Base-by-base conservation (phyloP, 2,888 invertebrate species). In the Eurois occulta region DNA sequence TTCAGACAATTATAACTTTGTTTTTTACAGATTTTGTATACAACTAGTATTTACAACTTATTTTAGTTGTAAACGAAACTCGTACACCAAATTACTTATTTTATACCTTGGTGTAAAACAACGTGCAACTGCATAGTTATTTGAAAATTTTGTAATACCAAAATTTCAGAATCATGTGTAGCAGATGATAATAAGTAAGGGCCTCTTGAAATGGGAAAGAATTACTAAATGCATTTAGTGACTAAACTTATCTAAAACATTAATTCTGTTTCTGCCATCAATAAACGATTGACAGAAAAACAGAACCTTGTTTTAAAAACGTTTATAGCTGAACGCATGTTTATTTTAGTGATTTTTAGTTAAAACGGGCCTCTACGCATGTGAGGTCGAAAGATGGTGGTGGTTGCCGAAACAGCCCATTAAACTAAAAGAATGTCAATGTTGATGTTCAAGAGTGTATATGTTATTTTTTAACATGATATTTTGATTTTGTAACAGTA, bases 401-500 rank as follows among this genome's bases (percentile, higher is more conserved):
- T 28, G n/a, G 2, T 43, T 58, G 35, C 28, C 7, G 21, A 18
- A 46, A 41, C 4, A 32, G 52, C 13, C 8, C 11, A 28, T 7
- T 35, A 43, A 4, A 41, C 10, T n/a, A 78, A 52, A n/a, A 21
- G 64, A 65, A 76, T 41, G 21, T 66, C 48, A 43, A 52, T 35
- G n/a, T 66, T 78, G 41, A 78, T 66, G 41, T 78, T 78, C 67
- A 52, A 65, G 41, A 60, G 41, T 32, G 75, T 48, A 64, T 52
- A 64, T 78, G 48, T 72, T 76, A 65, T 48, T 64, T 64, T 65
- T 24, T 35, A 41, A 43, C 41, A 65, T 65, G 32, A 21, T 66
- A 78, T 35, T 52, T 78, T 28, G 13, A 46, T 70, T 32, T 24
- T 48, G 11, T 58, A 21, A 21, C 32, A 41, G 16, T 43, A 24